Evolutionary conservation across 2,113 vertebrate species (phyloP), one percentile per base, ranked within the genome.

Genomic region (Mustela lutreola): DNA sequence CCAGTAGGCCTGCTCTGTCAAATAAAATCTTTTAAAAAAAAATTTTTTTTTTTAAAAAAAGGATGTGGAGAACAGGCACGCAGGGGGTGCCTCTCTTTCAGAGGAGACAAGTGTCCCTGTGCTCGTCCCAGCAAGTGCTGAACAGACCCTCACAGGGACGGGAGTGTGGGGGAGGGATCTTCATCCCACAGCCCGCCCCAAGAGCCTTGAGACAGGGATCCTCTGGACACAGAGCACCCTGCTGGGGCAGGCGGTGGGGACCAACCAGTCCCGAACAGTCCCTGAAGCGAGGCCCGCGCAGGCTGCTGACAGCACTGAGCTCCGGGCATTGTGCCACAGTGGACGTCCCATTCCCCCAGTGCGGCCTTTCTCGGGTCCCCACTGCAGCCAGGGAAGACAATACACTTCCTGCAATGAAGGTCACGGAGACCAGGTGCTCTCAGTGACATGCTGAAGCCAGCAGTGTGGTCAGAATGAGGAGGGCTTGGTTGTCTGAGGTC

Each of bases 221-320:
- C 63, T 73, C 85, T 21, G 5, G 67, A 53, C 86, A 82, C 21
- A 24, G 79, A 7, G 63, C 39, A 12, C 12, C 79, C 89, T 10
- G 50, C 63, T 11, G 9, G 7, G 70, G 75, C 28, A 11, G 19
- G 15, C 18, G n/a, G 19, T 2, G 21, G 19, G 36, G 26, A 63
- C 26, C 11, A 28, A 28, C 11, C 11, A 1, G 14, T 53, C 50
- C 50, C 18, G 1, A 11, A 24, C 70, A 75, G 48, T 42, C 81
- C 36, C 48, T 2, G 8, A 39, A 45, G 9, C 0, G 1, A 0
- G 0, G 21, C 22, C 62, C 2, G 18, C 5, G 10, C 42, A 26
- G 76, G 81, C 91, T 9, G 81, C 93, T 31, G 89, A 89, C 73
- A 12, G 33, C 95, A 79, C 71, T 12, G 42, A 67, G 91, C 95